Evolutionary conservation across 2,113 vertebrate species (phyloP), one percentile per base, ranked within the genome.

Genomic region (Manacus vitellinus): DNA sequence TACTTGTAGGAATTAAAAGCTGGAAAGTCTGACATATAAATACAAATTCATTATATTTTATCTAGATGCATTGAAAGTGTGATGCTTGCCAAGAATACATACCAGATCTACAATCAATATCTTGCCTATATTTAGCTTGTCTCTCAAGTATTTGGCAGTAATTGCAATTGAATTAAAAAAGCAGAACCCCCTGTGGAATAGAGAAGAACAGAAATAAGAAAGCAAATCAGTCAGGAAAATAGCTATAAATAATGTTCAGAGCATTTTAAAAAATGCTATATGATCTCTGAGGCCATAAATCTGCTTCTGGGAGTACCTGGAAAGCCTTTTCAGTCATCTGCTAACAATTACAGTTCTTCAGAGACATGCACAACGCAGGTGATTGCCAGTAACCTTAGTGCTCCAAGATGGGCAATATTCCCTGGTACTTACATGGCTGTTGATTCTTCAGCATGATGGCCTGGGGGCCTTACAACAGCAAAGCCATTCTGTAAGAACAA

Each of bases 281-380:
- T 98, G 98, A 99, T 99, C 98, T 99, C 98, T 97, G 97, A 98
- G 98, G 98, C 97, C 98, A 98, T 99, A 99, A 98, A 98, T 98
- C 98, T 98, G 97, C 98, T 99, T 98, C 98, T 98, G 97, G 95
- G 98, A 98, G 98, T 98, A 99, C 98, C 98, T 98, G 97, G 96
- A 98, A 98, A 99, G 98, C 94, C 95, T 98, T 98, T 98, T 98
- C 98, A 98, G 97, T 97, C 99, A 99, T 99, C 98, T 99, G 99
- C 98, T 98, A 98, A 98, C 98, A 98, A 99, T 99, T 99, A 99
- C 85, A 98, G 90, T 97, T 94, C 97, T 98, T 98, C 95, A 97
- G 98, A 98, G 98, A 98, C 97, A 96, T 95, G 94, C 96, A 98
- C 59, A 84, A 96, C 78, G 93, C 98, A 98, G 98, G 98, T 98